Conservation (phyloP, 2,113 vertebrate genomes). For the Corythoichthys haematopterus region DNA sequence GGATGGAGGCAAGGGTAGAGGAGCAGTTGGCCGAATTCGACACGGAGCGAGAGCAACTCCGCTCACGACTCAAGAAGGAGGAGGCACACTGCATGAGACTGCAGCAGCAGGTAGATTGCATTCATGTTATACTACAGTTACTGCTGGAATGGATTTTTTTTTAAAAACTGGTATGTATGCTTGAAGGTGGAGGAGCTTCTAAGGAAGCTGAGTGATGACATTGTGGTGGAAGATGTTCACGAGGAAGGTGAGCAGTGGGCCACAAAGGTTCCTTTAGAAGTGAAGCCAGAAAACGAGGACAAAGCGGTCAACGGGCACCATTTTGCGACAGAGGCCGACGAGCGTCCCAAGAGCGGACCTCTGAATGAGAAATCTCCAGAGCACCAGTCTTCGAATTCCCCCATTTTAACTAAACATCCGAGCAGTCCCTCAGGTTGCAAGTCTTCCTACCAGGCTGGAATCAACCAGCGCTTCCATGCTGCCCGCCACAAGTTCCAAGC, state of each 20-base stretch:
- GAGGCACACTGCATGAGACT: slow-evolving; percentile 83
- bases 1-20: slow-evolving; percentile 90
- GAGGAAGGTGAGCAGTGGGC: slow-evolving; percentile 39
- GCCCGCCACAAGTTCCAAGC: slow-evolving; percentile 90
- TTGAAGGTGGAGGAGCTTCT: slow-evolving; percentile 79
- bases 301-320: slow-evolving; percentile 76
- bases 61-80: slow-evolving; percentile 87
- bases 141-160: background rate
- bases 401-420: slow-evolving; percentile 70
- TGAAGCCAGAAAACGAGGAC: slow-evolving; percentile 45
- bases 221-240: background rate
- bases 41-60: slow-evolving; percentile 90
- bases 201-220: slow-evolving; percentile 59
- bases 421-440: slow-evolving; percentile 70
- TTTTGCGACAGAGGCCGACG: slow-evolving; percentile 34
- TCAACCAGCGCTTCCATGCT: slow-evolving; percentile 93
- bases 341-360: background rate
- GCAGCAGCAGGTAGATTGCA: slow-evolving; percentile 76
- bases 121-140: background rate
- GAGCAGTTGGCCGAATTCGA: slow-evolving; percentile 93
- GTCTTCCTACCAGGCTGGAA: slow-evolving; percentile 90
- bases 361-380: slow-evolving; percentile 41
- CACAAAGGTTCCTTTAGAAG: slow-evolving; percentile 27
- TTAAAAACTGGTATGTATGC: background rate
- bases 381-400: slow-evolving; percentile 52